Evolutionary conservation across 2,113 vertebrate species (phyloP).

Genomic region (Atlantisia rogersi): DNA sequence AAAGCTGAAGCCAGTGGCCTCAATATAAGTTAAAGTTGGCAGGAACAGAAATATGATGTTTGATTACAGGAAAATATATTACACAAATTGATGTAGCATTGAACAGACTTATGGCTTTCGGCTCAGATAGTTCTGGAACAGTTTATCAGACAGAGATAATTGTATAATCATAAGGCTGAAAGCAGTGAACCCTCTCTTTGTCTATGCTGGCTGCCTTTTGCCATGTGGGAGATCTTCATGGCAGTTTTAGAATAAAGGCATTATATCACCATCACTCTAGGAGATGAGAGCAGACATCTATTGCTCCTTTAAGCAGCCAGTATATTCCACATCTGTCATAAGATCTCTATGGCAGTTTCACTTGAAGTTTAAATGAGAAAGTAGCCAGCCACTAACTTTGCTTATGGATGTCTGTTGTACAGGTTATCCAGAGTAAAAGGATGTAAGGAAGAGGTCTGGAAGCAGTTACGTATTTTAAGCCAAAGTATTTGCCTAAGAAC

Average conservation of each 20-base stretch:
- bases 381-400: not conserved
- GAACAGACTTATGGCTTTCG: not conserved
- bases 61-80: constrained; percentile 8
- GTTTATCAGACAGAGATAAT: not conserved
- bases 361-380: not conserved
- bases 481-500: not conserved
- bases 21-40: not conserved
- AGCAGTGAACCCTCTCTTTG: not conserved
- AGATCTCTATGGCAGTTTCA: not conserved
- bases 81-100: not conserved
- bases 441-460: not conserved
- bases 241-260: constrained; percentile 13
- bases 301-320: not conserved
- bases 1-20: not conserved
- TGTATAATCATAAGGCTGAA: not conserved
- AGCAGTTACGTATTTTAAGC: not conserved
- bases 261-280: not conserved
- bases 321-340: not conserved
- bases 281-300: not conserved
- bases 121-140: not conserved
- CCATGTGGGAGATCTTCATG: not conserved
- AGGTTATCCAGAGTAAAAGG: not conserved
- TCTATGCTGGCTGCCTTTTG: not conserved
- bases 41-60: not conserved
- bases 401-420: not conserved